A percentile compares a stretch with the other conserved stretches of the same genome.
Conservation (phyloP, 2,113 vertebrate genomes). For the Ciconia boyciana region DNA sequence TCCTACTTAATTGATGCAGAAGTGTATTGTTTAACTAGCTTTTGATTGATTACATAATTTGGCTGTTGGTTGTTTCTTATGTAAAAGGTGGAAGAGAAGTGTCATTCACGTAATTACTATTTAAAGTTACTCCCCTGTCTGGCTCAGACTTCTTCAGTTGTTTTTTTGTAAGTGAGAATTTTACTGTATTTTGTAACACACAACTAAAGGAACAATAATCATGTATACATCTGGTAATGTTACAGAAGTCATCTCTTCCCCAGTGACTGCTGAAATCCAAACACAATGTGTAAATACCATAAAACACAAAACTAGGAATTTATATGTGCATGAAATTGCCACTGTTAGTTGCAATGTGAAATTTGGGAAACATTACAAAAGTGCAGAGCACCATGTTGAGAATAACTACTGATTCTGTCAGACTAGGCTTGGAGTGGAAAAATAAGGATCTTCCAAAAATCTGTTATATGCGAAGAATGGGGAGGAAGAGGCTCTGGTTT, state of each 20-base stretch:
- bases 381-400: neutral
- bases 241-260: neutral
- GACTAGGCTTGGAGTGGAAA: neutral
- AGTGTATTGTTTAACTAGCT: neutral
- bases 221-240: neutral
- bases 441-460: neutral
- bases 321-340: neutral
- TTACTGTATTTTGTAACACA: fast-evolving
- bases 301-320: neutral
- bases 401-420: neutral
- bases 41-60: neutral
- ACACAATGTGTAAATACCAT: neutral
- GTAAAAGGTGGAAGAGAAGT: neutral
- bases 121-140: neutral
- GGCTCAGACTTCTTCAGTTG: neutral
- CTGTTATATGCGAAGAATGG: neutral
- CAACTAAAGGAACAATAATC: neutral
- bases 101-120: neutral
- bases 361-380: neutral
- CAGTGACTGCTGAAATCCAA: neutral
- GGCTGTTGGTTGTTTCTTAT: neutral
- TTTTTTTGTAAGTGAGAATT: neutral
- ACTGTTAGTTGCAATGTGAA: neutral
- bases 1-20: neutral
- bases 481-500: neutral